These are phyloP conservation scores for Pogonophryne albipinna DNA, from an alignment of 2,797 vertebrate genomes.

Conservation along the genomic window DNA sequence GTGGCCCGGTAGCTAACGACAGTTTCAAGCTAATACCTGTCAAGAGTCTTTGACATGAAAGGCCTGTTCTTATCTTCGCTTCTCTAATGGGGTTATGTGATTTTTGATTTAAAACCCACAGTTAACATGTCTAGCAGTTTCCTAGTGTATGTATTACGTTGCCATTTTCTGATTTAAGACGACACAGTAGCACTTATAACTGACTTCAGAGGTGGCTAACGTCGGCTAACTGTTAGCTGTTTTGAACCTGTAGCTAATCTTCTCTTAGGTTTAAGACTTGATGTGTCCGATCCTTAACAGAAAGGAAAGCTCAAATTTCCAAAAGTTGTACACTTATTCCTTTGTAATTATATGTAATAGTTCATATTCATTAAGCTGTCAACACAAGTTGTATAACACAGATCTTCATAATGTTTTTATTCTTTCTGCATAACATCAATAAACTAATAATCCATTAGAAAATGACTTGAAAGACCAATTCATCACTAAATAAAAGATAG, in stretches of 20 bases:
- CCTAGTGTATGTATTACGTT: accelerated
- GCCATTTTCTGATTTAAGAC: background rate
- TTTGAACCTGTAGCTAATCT: conserved; percentile 27
- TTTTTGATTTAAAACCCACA: background rate
- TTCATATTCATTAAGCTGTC: background rate
- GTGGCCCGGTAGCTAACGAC: background rate
- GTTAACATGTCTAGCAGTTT: accelerated
- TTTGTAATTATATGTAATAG: background rate
- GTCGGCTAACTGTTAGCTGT: conserved; percentile 44
- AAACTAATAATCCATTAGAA: background rate
- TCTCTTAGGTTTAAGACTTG: background rate
- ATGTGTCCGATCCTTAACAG: background rate
- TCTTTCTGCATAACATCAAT: too few species aligned
- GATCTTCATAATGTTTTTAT: background rate
- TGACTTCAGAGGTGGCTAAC: conserved; percentile 9
- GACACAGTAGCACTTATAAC: background rate
- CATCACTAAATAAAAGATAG: too few species aligned
- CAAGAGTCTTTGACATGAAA: background rate
- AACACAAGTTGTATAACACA: background rate
- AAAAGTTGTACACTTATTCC: too few species aligned
- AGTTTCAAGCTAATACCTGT: conserved; percentile 43
- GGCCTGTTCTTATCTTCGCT: conserved; percentile 37
- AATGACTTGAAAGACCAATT: background rate
- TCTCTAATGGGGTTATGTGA: accelerated
- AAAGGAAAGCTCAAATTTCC: background rate